These are phyloP conservation scores for Gavialis gangeticus DNA, from an alignment of 2,113 vertebrate species.

Conservation along the genomic window DNA sequence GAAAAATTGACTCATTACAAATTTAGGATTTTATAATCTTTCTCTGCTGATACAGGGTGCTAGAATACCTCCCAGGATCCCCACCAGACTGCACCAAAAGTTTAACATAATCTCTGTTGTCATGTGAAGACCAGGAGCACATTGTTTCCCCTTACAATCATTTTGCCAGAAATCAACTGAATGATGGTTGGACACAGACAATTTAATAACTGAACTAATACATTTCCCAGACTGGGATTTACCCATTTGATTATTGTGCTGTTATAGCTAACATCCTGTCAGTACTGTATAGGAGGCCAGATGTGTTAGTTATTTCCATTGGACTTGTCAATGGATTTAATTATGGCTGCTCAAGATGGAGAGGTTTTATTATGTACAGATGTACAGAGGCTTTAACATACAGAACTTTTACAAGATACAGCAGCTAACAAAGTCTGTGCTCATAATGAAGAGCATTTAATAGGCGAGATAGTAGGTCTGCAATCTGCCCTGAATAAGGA, in stretches of 20 bases:
- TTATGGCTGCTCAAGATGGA: neutral
- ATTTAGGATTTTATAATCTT: conserved; percentile 28
- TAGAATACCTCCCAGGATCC: neutral
- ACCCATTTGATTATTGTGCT: neutral
- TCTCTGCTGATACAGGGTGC: conserved; percentile 22
- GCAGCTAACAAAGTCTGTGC: neutral
- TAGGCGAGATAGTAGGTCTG: neutral
- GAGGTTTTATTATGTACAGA: neutral
- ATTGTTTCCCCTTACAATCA: neutral
- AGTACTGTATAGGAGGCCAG: neutral
- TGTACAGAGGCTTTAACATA: neutral
- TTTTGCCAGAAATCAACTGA: conserved; percentile 38
- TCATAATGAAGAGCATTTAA: neutral
- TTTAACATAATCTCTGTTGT: neutral
- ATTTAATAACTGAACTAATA: conserved; percentile 19
- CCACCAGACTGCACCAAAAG: neutral
- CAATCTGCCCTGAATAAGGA: neutral
- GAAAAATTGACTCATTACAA: neutral
- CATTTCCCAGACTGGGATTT: neutral
- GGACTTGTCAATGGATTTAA: neutral
- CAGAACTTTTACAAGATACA: neutral
- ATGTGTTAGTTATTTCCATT: neutral
- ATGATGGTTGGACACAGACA: neutral
- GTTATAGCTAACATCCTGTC: neutral
- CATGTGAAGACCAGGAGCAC: neutral